Base-by-base conservation (phyloP, 2,797 vertebrate genomes). In the Hyperoplus immaculatus region DNA sequence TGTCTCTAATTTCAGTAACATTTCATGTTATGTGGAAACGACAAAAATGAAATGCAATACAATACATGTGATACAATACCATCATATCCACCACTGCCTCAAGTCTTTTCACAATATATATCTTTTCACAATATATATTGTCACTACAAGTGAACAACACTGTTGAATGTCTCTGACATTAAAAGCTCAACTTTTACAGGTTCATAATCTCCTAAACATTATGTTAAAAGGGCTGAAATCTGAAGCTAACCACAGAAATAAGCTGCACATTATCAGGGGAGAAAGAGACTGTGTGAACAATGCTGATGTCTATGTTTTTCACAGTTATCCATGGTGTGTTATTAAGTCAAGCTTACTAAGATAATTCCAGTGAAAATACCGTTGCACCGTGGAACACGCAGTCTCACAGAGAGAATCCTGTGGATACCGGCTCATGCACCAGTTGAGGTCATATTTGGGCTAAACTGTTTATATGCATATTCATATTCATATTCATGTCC, bases 391-490 rank as follows among this genome's bases (percentile, higher is more conserved):
- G 11, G 58, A 75, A 61, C 46, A 6, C n/a, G n/a, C 55, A 75
- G 62, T 72, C 69, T 62, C 76, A 75, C 53, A 49, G 50, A 72
- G 55, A 66, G 29, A 55, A 18, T 3, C 8, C 41, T 43, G 54
- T 41, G 50, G 58, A 58, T 59, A 73, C 18, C 60, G 42, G 76
- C 80, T 77, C 69, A 18, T 14, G 49, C 72, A 75, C 61, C 82
- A 80, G 72, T 43, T 72, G 72, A 87, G 88, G 85, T 90, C 84
- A 88, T 69, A 71, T 78, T 81, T 78, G 72, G 83, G 87, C 77
- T 87, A 89, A 89, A 84, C 82, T 87, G 68, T 88, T 89, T 73
- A 66, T 70, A 82, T 92, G 87, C 84, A 90, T 89, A 91, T 92
- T 91, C 84, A 90, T 89, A 91, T 92, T 91, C 84, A 91, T 88